Conservation (phyloP, 2,113 vertebrate genomes). For the Lichenostomus cassidix region DNA sequence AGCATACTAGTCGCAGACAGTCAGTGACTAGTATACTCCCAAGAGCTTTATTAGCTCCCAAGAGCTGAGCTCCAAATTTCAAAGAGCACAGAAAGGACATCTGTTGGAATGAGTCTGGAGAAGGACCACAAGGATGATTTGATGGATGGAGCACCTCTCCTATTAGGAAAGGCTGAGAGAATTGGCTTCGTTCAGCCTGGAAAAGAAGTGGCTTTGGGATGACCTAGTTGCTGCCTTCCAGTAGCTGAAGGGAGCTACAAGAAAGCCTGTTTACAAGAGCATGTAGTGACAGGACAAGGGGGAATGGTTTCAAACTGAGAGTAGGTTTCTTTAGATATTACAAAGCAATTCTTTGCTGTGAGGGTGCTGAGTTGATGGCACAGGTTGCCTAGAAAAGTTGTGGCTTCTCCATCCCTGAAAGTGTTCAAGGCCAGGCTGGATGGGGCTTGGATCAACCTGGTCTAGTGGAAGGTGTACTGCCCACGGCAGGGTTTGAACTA, state of each 20-base stretch:
- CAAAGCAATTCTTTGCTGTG: background rate
- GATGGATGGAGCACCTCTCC: background rate
- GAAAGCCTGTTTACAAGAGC: background rate
- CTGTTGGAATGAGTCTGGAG: background rate
- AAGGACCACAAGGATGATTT: background rate
- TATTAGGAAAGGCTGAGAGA: background rate
- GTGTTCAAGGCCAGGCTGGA: background rate
- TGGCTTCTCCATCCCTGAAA: background rate
- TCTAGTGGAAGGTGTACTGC: background rate
- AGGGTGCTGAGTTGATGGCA: no score
- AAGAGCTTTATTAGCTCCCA: no score
- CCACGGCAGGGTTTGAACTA: background rate
- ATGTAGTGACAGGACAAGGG: background rate
- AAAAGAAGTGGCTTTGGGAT: accelerated
- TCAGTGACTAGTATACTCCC: no score
- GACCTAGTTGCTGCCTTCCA: background rate
- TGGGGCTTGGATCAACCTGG: background rate
- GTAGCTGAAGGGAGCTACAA: background rate
- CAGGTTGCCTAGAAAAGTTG: background rate
- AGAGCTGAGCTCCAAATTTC: background rate
- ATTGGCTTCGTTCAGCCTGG: background rate
- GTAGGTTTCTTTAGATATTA: background rate
- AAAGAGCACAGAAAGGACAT: background rate
- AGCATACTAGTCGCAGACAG: background rate
- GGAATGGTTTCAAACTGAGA: background rate